Percentiles rank a stretch among this genome's conserved stretches.
These are phyloP conservation scores for Nycticebus coucang DNA, from an alignment of 2,113 vertebrate genomes.

Conservation along the genomic window DNA sequence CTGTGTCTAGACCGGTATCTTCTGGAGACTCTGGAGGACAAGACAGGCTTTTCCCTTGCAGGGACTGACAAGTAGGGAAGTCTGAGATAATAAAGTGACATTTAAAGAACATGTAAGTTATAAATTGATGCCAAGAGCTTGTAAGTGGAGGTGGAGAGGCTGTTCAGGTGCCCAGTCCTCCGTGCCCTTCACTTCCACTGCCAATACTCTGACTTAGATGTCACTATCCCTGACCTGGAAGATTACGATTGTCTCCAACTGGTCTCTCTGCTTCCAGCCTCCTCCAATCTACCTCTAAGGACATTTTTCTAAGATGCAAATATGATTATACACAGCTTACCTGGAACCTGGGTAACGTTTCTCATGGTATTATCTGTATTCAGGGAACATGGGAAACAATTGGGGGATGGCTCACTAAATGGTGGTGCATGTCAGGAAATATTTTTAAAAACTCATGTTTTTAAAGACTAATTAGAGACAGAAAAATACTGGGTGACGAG, in stretches of 20 bases:
- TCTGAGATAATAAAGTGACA: not conserved
- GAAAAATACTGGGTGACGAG: not conserved
- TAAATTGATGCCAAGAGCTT: not conserved
- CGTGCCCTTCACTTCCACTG: accelerated
- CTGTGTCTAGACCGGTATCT: not conserved
- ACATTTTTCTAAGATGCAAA: conserved; percentile 13
- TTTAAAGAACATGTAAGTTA: not conserved
- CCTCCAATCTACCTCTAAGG: not conserved
- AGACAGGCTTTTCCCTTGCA: not conserved
- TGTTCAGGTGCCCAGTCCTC: too few relatives aligned
- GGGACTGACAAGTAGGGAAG: not conserved
- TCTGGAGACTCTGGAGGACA: not conserved
- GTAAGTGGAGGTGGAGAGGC: not conserved
- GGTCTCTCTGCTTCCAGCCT: not conserved
- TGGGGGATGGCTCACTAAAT: not conserved
- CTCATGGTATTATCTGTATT: not conserved
- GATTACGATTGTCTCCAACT: accelerated
- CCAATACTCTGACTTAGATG: not conserved
- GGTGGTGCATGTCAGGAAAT: not conserved
- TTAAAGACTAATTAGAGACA: not conserved
- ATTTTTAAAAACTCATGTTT: not conserved
- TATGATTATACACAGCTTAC: not conserved
- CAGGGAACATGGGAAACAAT: not conserved
- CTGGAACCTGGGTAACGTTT: not conserved
- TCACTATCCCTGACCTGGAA: not conserved